Evolutionary conservation across 2,113 vertebrate genomes (phyloP).

Genomic region (Poicephalus gulielmi): DNA sequence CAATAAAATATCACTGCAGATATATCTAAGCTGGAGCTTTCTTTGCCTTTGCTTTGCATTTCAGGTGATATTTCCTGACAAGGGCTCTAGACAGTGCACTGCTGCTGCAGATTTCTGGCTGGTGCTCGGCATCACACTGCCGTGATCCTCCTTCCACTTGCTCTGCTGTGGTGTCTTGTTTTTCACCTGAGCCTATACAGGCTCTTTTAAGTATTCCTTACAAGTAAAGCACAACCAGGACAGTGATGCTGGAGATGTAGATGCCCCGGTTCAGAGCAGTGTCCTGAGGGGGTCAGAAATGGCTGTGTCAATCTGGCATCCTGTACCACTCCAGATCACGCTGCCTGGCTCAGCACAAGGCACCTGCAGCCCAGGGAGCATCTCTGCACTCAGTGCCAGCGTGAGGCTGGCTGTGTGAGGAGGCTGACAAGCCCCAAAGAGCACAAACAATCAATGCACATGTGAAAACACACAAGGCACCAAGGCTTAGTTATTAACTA

Average conservation of each 20-base stretch:
- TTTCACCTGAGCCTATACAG: background rate
- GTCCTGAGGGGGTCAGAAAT: background rate
- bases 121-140: background rate
- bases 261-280: accelerated
- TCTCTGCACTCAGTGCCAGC: background rate
- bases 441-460: accelerated
- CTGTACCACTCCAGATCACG: accelerated
- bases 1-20: constrained; percentile 53
- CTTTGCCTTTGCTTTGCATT: background rate
- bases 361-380: accelerated
- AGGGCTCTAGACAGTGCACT: background rate
- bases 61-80: background rate
- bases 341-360: background rate
- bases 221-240: background rate
- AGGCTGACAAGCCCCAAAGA: background rate
- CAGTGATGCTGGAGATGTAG: accelerated
- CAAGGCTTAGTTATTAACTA: background rate
- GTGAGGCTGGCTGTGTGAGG: accelerated
- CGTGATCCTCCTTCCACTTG: accelerated
- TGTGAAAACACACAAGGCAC: accelerated
- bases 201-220: background rate
- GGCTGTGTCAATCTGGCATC: background rate
- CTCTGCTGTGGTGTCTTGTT: background rate
- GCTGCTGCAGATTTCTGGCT: background rate
- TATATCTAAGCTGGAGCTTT: background rate